phyloP scores from a whole-genome alignment of 2,888 invertebrate species.

The Acleris emargana region DNA sequence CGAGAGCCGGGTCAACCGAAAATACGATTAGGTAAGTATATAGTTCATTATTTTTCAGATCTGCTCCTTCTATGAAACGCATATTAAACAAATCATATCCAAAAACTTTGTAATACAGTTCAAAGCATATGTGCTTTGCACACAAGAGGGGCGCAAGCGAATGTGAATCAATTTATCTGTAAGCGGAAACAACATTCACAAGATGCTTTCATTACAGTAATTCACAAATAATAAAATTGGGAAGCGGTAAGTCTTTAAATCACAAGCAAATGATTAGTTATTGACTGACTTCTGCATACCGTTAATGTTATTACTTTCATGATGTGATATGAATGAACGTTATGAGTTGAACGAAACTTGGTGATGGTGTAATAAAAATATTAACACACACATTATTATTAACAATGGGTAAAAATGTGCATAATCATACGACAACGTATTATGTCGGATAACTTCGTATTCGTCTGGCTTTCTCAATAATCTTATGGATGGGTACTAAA shows the following conservation, averaged over 20 bases:
- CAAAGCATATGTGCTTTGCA: background rate
- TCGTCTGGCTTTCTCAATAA: no score
- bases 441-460: no score
- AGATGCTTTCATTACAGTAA: slow-evolving; percentile 12
- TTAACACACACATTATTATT: slow-evolving; percentile 9
- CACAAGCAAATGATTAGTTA: slow-evolving; percentile 45
- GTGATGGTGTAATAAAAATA: background rate
- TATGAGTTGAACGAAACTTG: slow-evolving; percentile 23
- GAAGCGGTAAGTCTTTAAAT: slow-evolving; percentile 26
- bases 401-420: no score
- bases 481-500: no score
- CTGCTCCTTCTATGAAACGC: no score
- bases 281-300: slow-evolving; percentile 73
- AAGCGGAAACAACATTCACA: slow-evolving; percentile 7
- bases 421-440: no score
- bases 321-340: slow-evolving; percentile 23
- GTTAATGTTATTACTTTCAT: slow-evolving; percentile 23
- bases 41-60: no score
- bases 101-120: background rate
- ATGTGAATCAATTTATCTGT: background rate
- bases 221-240: slow-evolving; percentile 30
- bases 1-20: no score
- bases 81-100: no score
- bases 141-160: background rate
- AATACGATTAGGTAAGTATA: no score